Evolutionary conservation across 1,140 invertebrate genomes (phyloP).

Genomic region (Cydia fagiglandana): DNA sequence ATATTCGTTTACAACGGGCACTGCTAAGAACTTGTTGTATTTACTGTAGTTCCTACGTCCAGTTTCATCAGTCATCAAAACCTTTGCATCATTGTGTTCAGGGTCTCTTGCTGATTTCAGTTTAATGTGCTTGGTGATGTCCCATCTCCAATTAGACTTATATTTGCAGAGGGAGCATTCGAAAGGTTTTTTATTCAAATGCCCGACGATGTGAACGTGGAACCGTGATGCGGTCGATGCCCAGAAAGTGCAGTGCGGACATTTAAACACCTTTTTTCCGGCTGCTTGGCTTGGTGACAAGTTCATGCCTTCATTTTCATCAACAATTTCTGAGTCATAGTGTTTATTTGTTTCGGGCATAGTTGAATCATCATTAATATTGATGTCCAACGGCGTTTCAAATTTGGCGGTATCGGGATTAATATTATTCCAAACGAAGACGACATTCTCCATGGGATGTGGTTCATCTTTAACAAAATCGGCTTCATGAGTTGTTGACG

Average conservation of each 20-base stretch:
- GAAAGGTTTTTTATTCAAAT: constrained; percentile 95
- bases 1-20: constrained; percentile 83
- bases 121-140: constrained; percentile 97
- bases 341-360: constrained; percentile 54
- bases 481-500: constrained; percentile 51
- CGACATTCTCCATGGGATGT: constrained; percentile 87
- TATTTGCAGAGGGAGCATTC: constrained; percentile 96
- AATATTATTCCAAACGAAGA: constrained; percentile 87
- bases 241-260: constrained; percentile 94
- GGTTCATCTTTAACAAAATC: constrained; percentile 64
- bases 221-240: constrained; percentile 94
- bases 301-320: constrained; percentile 72
- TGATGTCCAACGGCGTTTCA: constrained; percentile 69
- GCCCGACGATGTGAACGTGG: constrained; percentile 95
- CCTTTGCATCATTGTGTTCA: constrained; percentile 87
- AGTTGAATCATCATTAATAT: constrained; percentile 71
- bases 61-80: constrained; percentile 94
- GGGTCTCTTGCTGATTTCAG: constrained; percentile 91
- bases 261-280: constrained; percentile 89
- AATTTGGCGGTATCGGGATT: constrained; percentile 65
- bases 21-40: constrained; percentile 91
- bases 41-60: constrained; percentile 94
- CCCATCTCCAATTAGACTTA: constrained; percentile 96
- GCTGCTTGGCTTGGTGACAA: constrained; percentile 70
- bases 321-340: constrained; percentile 64